phyloP scores from a whole-genome alignment of 2,888 invertebrate species.

The Villa cingulata region DNA sequence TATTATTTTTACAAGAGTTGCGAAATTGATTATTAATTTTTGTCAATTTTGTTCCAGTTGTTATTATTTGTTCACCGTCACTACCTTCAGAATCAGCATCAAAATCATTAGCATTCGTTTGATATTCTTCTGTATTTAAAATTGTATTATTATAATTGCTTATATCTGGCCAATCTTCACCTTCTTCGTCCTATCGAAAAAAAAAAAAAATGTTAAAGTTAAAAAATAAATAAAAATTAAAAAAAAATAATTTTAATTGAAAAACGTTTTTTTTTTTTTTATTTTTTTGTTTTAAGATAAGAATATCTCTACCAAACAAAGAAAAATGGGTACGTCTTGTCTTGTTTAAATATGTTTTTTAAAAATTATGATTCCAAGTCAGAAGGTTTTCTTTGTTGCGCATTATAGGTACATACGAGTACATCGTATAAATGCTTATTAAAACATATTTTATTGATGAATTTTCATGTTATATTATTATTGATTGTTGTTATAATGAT shows the following conservation, averaged over 20 bases:
- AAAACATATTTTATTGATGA: no score
- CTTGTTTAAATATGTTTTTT: no score
- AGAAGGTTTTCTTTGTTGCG: background rate
- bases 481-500: no score
- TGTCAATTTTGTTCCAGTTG: no score
- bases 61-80: conserved; percentile 35
- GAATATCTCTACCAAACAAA: no score
- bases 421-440: no score
- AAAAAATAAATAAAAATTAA: background rate
- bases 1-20: background rate
- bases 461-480: no score
- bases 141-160: background rate
- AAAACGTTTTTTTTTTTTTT: no score
- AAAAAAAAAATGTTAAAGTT: background rate
- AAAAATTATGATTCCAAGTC: background rate
- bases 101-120: conserved; percentile 38
- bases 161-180: conserved; percentile 14
- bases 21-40: conserved; percentile 8
- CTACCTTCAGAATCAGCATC: conserved; percentile 47
- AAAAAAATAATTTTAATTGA: background rate
- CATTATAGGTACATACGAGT: no score
- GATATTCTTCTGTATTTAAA: background rate
- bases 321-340: no score
- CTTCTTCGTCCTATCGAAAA: conserved; percentile 15
- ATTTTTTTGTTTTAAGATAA: no score